A percentile compares a stretch with the other conserved stretches of the same genome.
These are phyloP conservation scores for Ranitomeya variabilis DNA, from an alignment of 2,113 vertebrate genomes.

Conservation along the genomic window DNA sequence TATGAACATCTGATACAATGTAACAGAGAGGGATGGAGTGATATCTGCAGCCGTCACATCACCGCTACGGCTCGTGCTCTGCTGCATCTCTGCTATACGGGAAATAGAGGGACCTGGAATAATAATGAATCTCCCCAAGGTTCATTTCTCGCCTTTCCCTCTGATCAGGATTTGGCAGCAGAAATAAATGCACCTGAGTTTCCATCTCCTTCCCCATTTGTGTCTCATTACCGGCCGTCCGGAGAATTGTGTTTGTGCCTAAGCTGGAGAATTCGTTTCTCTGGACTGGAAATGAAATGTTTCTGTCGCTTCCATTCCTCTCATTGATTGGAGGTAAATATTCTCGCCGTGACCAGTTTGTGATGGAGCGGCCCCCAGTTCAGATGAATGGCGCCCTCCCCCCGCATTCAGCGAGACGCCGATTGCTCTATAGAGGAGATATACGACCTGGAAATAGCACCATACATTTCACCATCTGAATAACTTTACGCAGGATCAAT, in stretches of 20 bases:
- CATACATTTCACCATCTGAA: slow-evolving; percentile 28
- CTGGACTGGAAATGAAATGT: slow-evolving; percentile 19
- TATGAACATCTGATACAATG: too few species aligned
- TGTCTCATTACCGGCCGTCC: not conserved
- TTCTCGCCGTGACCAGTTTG: not conserved
- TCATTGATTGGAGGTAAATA: slow-evolving; percentile 20
- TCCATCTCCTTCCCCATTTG: not conserved
- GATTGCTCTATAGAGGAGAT: slow-evolving; percentile 15
- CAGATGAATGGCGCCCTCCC: slow-evolving; percentile 15
- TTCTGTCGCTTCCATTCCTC: slow-evolving; percentile 1
- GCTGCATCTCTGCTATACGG: not conserved
- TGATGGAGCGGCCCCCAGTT: not conserved
- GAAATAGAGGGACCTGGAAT: not conserved
- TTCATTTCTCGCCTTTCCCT: not conserved
- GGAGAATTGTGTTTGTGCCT: not conserved
- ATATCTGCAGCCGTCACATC: too few species aligned
- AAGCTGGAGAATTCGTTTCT: slow-evolving; percentile 2
- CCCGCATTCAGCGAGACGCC: slow-evolving; percentile 1
- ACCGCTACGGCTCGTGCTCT: not conserved
- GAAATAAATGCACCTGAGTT: not conserved
- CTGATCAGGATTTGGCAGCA: not conserved
- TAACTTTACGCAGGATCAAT: slow-evolving; percentile 34
- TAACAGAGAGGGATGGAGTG: too few species aligned
- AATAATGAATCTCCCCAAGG: not conserved
- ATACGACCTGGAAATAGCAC: not conserved